Conservation (phyloP, 2,113 vertebrate genomes). For the Dissostichus mawsoni region DNA sequence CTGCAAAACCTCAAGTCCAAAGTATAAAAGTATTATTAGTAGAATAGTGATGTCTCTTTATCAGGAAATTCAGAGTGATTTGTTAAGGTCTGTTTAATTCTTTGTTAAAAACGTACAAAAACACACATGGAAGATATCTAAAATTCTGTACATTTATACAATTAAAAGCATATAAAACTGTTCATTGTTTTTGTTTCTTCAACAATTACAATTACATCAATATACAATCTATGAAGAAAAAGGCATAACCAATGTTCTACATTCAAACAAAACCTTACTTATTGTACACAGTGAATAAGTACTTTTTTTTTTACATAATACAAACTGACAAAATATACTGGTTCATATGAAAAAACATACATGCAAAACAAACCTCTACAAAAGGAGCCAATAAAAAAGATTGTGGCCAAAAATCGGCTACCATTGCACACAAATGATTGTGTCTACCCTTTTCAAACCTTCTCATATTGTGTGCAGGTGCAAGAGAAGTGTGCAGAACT, state of each 20-base stretch:
- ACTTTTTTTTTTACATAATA: slow-evolving; percentile 60
- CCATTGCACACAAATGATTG: slow-evolving; percentile 53
- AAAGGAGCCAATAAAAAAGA: slow-evolving; percentile 55
- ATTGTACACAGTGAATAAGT: slow-evolving; percentile 55
- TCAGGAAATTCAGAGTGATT: neutral
- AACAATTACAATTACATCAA: slow-evolving; percentile 20
- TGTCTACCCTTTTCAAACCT: slow-evolving; percentile 26
- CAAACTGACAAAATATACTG: slow-evolving; percentile 53
- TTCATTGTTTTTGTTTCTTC: slow-evolving; percentile 38
- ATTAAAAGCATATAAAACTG: slow-evolving; percentile 54
- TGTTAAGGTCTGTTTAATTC: neutral
- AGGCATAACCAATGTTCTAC: slow-evolving; percentile 13
- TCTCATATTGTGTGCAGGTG: neutral
- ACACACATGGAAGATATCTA: slow-evolving; percentile 6
- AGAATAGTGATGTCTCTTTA: neutral
- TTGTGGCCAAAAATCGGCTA: slow-evolving; percentile 48
- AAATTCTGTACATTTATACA: slow-evolving; percentile 78
- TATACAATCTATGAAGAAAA: slow-evolving; percentile 7
- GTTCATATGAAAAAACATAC: slow-evolving; percentile 41
- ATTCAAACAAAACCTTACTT: slow-evolving; percentile 17
- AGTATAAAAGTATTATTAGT: neutral
- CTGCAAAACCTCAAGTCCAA: neutral
- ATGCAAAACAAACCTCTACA: slow-evolving; percentile 53
- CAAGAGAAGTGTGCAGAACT: slow-evolving; percentile 16
- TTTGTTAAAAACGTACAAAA: slow-evolving; percentile 2